phyloP scores from a whole-genome alignment of 2,113 vertebrate species.

The Rhabdomys dilectus region DNA sequence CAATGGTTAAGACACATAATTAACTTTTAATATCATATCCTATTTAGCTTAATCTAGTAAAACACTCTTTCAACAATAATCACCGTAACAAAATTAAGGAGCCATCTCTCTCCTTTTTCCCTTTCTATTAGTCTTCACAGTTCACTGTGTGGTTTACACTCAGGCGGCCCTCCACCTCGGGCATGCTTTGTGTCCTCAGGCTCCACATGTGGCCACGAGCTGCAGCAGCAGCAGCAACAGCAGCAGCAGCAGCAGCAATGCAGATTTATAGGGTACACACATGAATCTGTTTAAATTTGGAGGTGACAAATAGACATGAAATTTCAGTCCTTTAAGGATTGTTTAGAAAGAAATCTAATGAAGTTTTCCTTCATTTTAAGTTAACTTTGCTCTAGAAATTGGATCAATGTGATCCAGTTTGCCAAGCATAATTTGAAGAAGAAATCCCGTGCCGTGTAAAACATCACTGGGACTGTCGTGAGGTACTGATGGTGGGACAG shows the following conservation, averaged over 20 bases:
- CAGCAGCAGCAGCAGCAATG: neutral
- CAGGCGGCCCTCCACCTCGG: neutral
- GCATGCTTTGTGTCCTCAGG: neutral
- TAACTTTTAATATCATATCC: conserved; percentile 56
- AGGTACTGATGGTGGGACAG: conserved; percentile 24
- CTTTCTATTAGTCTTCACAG: neutral
- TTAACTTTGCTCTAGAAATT: conserved; percentile 59
- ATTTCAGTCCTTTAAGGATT: conserved; percentile 62
- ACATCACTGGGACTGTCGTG: conserved; percentile 44
- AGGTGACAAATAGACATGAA: conserved; percentile 42
- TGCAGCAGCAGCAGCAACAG: neutral
- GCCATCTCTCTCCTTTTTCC: neutral
- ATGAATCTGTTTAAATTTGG: conserved; percentile 31
- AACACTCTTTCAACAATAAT: conserved; percentile 42
- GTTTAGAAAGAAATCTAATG: conserved; percentile 52
- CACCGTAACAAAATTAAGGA: conserved; percentile 28
- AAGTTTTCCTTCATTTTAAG: conserved; percentile 61
- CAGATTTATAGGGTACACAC: conserved; percentile 12
- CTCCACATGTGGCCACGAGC: neutral
- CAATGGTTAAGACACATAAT: conserved; percentile 16
- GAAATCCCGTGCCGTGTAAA: conserved; percentile 71
- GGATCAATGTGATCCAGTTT: conserved; percentile 44
- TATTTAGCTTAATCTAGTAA: conserved; percentile 44
- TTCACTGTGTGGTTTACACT: conserved; percentile 22
- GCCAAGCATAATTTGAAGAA: conserved; percentile 70